A percentile compares a stretch with the other conserved stretches of the same genome.
These are phyloP conservation scores for Trachurus trachurus DNA, from an alignment of 2,797 vertebrate genomes.

Conservation along the genomic window DNA sequence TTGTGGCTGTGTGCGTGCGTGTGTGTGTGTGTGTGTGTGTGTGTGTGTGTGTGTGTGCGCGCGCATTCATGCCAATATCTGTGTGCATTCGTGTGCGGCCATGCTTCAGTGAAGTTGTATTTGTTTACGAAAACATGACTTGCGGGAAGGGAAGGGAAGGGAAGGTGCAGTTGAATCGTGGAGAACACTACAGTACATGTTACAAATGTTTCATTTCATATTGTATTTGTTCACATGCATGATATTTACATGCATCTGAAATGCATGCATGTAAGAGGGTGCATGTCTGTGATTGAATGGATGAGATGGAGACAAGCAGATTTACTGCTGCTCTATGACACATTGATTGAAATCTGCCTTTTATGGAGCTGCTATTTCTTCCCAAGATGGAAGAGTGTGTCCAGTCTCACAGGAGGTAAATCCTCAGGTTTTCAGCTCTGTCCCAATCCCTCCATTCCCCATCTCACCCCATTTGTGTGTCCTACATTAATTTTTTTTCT, in stretches of 20 bases:
- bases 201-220: background rate
- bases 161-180: conserved; percentile 23
- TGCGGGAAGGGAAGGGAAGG: too few species aligned
- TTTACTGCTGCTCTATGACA: conserved; percentile 51
- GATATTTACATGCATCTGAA: conserved; percentile 21
- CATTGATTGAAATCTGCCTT: conserved; percentile 57
- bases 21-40: conserved; percentile 18
- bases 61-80: conserved; percentile 8
- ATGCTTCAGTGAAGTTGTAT: conserved; percentile 35
- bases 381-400: conserved; percentile 17
- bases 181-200: background rate
- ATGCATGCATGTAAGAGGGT: conserved; percentile 6
- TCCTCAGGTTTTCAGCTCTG: conserved; percentile 34
- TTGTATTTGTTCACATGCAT: background rate
- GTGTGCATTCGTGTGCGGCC: conserved; percentile 29
- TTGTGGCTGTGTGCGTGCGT: conserved; percentile 47
- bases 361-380: conserved; percentile 50
- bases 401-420: conserved; percentile 33
- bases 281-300: conserved; percentile 1
- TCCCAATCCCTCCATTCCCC: background rate
- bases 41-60: conserved; percentile 10
- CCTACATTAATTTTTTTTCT: conserved; percentile 11
- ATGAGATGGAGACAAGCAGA: conserved; percentile 30
- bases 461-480: conserved; percentile 9
- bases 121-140: conserved; percentile 68